Evolutionary conservation across 2,888 invertebrate genomes (phyloP).

Genomic region (Drosophila putrida): DNA sequence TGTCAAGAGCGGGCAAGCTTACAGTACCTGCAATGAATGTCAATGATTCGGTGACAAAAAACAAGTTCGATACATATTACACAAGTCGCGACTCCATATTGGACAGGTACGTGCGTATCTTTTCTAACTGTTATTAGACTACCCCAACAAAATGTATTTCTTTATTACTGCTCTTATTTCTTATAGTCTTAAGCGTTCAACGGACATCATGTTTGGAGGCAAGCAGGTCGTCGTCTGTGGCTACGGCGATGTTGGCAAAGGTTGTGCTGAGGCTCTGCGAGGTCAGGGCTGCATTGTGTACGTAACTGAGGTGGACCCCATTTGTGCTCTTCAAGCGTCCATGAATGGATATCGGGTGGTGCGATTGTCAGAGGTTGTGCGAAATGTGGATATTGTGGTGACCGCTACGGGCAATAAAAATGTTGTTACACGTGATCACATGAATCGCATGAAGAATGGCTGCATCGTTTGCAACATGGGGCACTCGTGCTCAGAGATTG

Average conservation of each 20-base stretch:
- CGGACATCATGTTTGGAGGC: conserved; percentile 98
- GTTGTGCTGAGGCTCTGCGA: conserved; percentile 96
- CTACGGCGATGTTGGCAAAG: conserved; percentile 98
- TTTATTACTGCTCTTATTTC: background rate
- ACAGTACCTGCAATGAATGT: conserved; percentile 81
- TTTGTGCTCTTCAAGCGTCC: conserved; percentile 96
- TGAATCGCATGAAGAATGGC: conserved; percentile 98
- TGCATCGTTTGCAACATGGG: conserved; percentile 98
- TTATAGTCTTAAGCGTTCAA: conserved; percentile 85
- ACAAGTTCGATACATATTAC: conserved; percentile 98
- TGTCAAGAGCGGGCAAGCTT: conserved; percentile 79
- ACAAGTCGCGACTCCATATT: conserved; percentile 96
- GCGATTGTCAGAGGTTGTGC: conserved; percentile 95
- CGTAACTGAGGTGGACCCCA: conserved; percentile 97
- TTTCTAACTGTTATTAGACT: background rate
- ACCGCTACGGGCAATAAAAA: conserved; percentile 98
- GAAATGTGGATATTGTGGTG: conserved; percentile 96
- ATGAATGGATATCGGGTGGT: conserved; percentile 98
- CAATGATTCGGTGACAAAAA: conserved; percentile 96
- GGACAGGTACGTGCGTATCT: conserved; percentile 87
- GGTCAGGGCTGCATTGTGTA: conserved; percentile 95
- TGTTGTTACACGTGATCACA: conserved; percentile 96
- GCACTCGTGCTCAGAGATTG: conserved; percentile 97
- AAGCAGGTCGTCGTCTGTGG: conserved; percentile 98
- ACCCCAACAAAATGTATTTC: background rate